Evolutionary conservation across 2,113 vertebrate genomes (phyloP).

Genomic region (Chinchilla lanigera): DNA sequence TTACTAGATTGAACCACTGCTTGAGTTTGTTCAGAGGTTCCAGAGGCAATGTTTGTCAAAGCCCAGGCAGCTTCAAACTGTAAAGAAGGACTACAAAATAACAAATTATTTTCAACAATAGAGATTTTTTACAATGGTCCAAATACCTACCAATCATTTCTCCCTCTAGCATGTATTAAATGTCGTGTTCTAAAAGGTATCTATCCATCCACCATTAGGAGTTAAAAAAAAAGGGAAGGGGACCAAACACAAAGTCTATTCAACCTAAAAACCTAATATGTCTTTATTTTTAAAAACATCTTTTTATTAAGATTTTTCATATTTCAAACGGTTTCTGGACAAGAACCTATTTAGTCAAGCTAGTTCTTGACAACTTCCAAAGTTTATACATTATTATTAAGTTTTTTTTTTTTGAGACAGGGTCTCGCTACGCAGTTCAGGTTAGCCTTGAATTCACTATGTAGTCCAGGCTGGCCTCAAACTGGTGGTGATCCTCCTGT

Average conservation of each 20-base stretch:
- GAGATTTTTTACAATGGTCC: not conserved
- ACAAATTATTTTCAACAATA: constrained; percentile 40
- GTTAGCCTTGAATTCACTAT: not conserved
- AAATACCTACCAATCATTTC: not conserved
- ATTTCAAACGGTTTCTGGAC: constrained; percentile 21
- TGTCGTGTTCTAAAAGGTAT: constrained; percentile 33
- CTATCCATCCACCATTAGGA: not conserved
- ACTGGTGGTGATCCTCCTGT: not conserved
- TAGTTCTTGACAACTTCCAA: constrained; percentile 8
- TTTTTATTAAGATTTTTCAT: not conserved
- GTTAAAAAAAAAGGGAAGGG: not conserved
- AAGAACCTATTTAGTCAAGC: not conserved
- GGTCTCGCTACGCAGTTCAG: not conserved
- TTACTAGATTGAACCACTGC: constrained; percentile 99
- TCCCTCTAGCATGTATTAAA: not conserved
- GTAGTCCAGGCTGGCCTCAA: not conserved
- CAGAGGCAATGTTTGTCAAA: constrained; percentile 99
- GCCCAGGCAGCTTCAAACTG: constrained; percentile 99
- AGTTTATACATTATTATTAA: not conserved
- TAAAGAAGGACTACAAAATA: constrained; percentile 93
- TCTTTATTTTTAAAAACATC: not conserved
- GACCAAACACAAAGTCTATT: not conserved
- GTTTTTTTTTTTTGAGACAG: not conserved
- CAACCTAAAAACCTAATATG: constrained; percentile 5
- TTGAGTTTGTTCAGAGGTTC: constrained; percentile 99